Evolutionary conservation across 2,888 invertebrate species (phyloP).

Genomic region (Rotaria magnacalcarata): DNA sequence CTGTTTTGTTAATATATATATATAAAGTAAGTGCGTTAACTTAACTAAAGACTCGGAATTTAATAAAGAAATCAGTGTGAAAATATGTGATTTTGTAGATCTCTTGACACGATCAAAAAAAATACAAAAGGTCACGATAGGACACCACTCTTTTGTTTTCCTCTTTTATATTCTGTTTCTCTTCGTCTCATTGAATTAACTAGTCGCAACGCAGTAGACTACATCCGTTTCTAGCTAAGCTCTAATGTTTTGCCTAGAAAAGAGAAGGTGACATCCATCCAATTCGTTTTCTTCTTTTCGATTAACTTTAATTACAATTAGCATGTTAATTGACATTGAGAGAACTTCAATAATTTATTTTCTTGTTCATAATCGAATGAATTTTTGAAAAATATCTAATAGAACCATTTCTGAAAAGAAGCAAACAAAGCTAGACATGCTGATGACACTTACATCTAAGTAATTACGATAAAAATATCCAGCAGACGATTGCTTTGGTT

Average conservation of each 20-base stretch:
- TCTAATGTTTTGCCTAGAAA: neutral
- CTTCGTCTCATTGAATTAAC: neutral
- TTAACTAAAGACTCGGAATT: neutral
- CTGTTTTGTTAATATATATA: too few relatives aligned
- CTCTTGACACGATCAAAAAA: neutral
- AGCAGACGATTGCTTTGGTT: neutral
- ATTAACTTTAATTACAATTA: too few relatives aligned
- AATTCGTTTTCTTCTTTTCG: too few relatives aligned
- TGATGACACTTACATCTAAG: neutral
- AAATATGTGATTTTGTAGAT: neutral
- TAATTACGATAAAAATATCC: neutral
- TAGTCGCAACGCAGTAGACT: neutral
- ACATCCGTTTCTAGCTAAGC: neutral
- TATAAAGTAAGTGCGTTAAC: too few relatives aligned
- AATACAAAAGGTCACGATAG: neutral
- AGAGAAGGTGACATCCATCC: too few relatives aligned
- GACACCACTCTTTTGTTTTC: neutral
- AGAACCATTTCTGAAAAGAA: neutral
- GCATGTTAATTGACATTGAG: too few relatives aligned
- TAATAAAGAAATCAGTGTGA: neutral
- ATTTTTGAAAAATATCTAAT: neutral
- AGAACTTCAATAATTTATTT: neutral
- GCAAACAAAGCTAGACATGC: neutral
- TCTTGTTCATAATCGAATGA: neutral
- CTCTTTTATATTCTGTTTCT: neutral